Conservation (phyloP, 2,113 vertebrate genomes). For the Brienomyrus brachyistius region DNA sequence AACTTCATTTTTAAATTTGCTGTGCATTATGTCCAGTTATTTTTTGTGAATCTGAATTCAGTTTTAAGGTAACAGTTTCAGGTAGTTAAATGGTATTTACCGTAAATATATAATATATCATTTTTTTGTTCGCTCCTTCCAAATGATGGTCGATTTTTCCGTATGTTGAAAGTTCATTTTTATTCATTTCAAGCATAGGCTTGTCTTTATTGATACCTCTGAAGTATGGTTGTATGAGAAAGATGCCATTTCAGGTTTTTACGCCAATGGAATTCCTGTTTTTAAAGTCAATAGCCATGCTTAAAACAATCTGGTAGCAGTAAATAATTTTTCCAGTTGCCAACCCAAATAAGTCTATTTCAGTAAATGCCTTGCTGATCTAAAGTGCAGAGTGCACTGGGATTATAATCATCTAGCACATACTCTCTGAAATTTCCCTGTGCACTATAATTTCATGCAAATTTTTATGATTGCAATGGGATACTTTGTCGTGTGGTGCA, state of each 20-base stretch:
- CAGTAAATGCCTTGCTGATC: not conserved
- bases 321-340: not conserved
- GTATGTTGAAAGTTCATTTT: not conserved
- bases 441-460: not conserved
- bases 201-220: not conserved
- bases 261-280: not conserved
- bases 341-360: not conserved
- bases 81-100: not conserved
- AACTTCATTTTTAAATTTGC: not conserved
- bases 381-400: not conserved
- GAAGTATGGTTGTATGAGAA: not conserved
- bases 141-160: not conserved
- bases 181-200: not conserved
- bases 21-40: not conserved
- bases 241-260: not conserved
- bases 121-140: not conserved
- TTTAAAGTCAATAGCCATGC: not conserved
- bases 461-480: not conserved
- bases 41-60: not conserved
- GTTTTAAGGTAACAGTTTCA: not conserved
- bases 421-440: not conserved
- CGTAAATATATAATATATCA: not conserved
- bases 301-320: not conserved
- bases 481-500: not conserved
- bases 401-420: not conserved